phyloP scores from a whole-genome alignment of 2,797 vertebrate species.

The Spinibarbus caldwelli region DNA sequence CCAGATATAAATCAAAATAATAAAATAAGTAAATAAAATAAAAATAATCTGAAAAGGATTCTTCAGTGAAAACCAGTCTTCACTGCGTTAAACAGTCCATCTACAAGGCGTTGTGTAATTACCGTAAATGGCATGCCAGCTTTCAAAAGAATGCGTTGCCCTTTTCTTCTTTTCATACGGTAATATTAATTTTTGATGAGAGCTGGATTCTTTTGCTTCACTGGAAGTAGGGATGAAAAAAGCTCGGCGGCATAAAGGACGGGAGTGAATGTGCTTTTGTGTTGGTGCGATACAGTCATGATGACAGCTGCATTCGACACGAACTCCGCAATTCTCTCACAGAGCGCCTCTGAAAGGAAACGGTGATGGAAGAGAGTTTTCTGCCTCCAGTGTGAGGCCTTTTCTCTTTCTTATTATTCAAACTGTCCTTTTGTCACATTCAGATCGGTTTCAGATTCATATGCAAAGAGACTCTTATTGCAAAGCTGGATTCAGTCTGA shows the following conservation, averaged over 20 bases:
- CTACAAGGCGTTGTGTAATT: background rate
- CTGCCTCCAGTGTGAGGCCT: constrained; percentile 46
- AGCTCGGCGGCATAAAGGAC: constrained; percentile 34
- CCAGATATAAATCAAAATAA: too few relatives aligned
- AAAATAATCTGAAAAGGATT: background rate
- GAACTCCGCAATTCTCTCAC: constrained; percentile 31
- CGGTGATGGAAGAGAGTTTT: constrained; percentile 35
- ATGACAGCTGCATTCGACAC: constrained; percentile 28
- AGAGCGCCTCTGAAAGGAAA: constrained; percentile 47
- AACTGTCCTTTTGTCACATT: constrained; percentile 49
- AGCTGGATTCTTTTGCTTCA: constrained; percentile 10
- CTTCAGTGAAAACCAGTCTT: constrained; percentile 13
- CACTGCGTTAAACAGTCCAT: background rate
- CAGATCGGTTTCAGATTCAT: constrained; percentile 62
- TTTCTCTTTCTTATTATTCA: constrained; percentile 33
- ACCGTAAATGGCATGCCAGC: constrained; percentile 18
- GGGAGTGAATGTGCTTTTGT: constrained; percentile 55
- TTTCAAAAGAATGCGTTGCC: background rate
- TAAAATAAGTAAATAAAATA: background rate
- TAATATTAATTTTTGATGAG: constrained; percentile 47
- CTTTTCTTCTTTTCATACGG: constrained; percentile 20
- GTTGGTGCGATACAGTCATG: constrained; percentile 25
- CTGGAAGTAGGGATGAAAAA: constrained; percentile 23
- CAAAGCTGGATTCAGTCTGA: constrained; percentile 20
- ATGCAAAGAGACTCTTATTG: constrained; percentile 52